phyloP scores from a whole-genome alignment of 1,140 invertebrate species.

The Leguminivora glycinivorella region DNA sequence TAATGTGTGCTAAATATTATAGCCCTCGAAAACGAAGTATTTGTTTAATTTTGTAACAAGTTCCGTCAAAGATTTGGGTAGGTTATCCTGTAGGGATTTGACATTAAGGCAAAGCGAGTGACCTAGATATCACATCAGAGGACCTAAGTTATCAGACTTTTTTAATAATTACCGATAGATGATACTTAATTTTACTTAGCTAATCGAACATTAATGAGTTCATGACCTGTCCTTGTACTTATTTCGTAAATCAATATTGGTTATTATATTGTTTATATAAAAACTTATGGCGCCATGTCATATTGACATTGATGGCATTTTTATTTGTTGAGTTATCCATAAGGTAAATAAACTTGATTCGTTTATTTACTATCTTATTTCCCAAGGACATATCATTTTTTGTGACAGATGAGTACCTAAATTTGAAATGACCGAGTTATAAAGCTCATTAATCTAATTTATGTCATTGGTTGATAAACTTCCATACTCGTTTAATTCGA shows the following conservation, averaged over 20 bases:
- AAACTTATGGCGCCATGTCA: conserved; percentile 9
- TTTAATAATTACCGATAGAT: neutral
- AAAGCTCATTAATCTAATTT: conserved; percentile 12
- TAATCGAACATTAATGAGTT: neutral
- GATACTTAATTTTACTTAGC: too few relatives aligned
- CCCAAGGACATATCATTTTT: neutral
- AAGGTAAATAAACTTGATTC: neutral
- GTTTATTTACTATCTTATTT: neutral
- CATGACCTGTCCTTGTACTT: conserved; percentile 13
- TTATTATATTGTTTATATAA: conserved; percentile 19
- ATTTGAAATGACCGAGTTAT: neutral
- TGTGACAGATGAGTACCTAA: neutral
- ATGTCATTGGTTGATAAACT: neutral
- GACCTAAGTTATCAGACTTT: too few relatives aligned
- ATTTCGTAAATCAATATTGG: conserved; percentile 13
- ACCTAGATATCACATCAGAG: too few relatives aligned
- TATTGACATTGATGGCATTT: neutral
- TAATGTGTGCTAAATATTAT: too few relatives aligned
- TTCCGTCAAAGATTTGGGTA: too few relatives aligned
- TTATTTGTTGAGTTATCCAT: conserved; percentile 11
- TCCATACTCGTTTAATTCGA: neutral
- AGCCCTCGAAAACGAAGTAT: too few relatives aligned
- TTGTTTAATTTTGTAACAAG: too few relatives aligned
- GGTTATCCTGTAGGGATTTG: too few relatives aligned
- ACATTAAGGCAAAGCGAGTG: too few relatives aligned